These are phyloP conservation scores for Cherax destructor DNA, from an alignment of 1,140 invertebrate species.

Conservation along the genomic window DNA sequence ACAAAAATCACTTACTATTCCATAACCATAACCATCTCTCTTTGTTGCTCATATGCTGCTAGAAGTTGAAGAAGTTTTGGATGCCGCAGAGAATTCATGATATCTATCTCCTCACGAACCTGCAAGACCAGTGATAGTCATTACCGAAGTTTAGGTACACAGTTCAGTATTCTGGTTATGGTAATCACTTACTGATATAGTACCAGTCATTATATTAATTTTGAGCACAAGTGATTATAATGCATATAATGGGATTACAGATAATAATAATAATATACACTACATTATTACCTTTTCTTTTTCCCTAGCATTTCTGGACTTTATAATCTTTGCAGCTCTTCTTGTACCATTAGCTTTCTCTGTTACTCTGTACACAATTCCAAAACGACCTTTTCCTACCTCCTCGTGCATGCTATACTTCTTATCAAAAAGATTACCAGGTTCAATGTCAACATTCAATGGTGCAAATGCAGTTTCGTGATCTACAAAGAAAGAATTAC, in stretches of 20 bases:
- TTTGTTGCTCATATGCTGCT: conserved; percentile 89
- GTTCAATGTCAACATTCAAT: conserved; percentile 76
- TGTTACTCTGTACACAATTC: conserved; percentile 84
- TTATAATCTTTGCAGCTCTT: conserved; percentile 94
- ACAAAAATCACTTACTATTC: conserved; percentile 88
- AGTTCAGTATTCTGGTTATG: no score
- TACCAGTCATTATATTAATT: no score
- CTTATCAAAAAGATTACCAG: conserved; percentile 78
- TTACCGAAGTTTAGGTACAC: no score
- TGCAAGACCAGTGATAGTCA: conserved; percentile 7
- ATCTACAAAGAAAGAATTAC: conserved; percentile 24
- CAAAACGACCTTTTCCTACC: conserved; percentile 88
- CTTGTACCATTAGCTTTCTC: conserved; percentile 83
- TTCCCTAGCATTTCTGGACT: conserved; percentile 87
- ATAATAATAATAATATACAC: no score
- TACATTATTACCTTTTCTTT: conserved; percentile 83
- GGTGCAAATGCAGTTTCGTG: conserved; percentile 47
- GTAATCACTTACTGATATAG: no score
- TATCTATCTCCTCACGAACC: conserved; percentile 88
- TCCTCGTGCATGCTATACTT: conserved; percentile 83
- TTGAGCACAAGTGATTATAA: no score
- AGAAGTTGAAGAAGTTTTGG: conserved; percentile 91
- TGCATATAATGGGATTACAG: no score
- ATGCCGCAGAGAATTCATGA: conserved; percentile 93
- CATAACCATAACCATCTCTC: conserved; percentile 93